Conservation (phyloP, 2,113 vertebrate genomes). For the Numenius arquata region DNA sequence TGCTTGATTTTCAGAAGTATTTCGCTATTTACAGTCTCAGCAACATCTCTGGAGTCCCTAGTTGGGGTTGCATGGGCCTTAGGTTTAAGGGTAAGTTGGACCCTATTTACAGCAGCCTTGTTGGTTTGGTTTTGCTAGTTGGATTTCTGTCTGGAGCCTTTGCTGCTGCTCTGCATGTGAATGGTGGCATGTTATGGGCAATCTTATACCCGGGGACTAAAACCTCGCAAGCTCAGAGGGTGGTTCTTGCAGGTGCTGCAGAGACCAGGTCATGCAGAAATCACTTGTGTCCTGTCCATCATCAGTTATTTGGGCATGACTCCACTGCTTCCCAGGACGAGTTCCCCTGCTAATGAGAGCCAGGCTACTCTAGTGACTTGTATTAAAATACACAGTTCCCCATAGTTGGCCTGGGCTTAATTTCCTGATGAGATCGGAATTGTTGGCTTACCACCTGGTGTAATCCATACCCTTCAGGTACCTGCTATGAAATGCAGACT, state of each 20-base stretch:
- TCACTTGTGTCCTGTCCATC: not conserved
- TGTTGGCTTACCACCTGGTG: slow-evolving; percentile 12
- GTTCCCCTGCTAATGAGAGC: not conserved
- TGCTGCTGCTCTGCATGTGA: not conserved
- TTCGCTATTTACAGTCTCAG: not conserved
- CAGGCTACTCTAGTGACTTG: not conserved
- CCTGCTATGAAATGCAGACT: not conserved
- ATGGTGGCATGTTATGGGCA: not conserved
- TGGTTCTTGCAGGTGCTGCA: not conserved
- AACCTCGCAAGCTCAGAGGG: not conserved
- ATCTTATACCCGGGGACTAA: accelerated
- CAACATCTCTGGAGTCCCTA: not conserved
- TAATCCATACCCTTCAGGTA: not conserved
- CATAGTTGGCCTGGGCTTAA: not conserved
- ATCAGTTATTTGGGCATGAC: not conserved
- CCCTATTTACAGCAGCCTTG: not conserved
- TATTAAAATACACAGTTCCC: not conserved
- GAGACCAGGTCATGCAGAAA: not conserved
- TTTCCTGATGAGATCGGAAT: not conserved
- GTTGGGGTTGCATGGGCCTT: not conserved
- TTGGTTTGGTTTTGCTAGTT: not conserved
- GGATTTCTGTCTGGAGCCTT: not conserved
- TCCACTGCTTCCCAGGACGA: not conserved
- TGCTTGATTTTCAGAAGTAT: not conserved
- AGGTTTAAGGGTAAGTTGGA: not conserved